These are phyloP conservation scores for Bucco capensis DNA, from an alignment of 2,113 vertebrate species.

Conservation along the genomic window DNA sequence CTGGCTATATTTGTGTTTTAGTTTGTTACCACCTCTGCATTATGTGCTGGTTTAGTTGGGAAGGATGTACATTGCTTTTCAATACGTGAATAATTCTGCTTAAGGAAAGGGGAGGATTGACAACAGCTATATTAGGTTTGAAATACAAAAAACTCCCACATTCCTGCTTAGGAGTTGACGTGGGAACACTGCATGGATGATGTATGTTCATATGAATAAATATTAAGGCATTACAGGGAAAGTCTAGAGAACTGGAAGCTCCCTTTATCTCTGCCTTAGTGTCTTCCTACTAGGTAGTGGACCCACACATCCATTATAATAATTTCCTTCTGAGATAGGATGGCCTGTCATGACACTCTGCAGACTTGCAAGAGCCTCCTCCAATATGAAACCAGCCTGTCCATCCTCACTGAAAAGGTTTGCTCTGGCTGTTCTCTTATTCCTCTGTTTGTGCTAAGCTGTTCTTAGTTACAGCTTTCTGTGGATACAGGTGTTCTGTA, in stretches of 20 bases:
- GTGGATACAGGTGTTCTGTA: neutral
- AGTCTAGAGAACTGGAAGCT: neutral
- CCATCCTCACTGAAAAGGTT: neutral
- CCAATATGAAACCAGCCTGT: neutral
- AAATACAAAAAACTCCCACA: neutral
- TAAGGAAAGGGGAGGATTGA: neutral
- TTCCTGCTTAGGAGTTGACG: neutral
- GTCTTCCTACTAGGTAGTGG: neutral
- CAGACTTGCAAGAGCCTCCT: neutral
- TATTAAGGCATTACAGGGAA: neutral
- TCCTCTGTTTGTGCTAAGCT: neutral
- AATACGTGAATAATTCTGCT: neutral
- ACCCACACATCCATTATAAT: neutral
- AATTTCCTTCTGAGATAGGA: neutral
- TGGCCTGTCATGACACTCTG: neutral
- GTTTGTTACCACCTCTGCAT: neutral
- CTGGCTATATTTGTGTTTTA: constrained; percentile 10
- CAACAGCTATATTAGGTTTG: neutral
- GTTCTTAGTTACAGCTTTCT: neutral
- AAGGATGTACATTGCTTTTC: neutral
- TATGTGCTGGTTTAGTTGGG: constrained; percentile 23
- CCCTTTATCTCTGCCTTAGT: neutral
- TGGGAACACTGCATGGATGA: neutral
- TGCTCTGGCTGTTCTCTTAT: neutral
- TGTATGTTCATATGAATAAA: neutral